Evolutionary conservation across 2,797 vertebrate species (phyloP).

Genomic region (Mus spretus): DNA sequence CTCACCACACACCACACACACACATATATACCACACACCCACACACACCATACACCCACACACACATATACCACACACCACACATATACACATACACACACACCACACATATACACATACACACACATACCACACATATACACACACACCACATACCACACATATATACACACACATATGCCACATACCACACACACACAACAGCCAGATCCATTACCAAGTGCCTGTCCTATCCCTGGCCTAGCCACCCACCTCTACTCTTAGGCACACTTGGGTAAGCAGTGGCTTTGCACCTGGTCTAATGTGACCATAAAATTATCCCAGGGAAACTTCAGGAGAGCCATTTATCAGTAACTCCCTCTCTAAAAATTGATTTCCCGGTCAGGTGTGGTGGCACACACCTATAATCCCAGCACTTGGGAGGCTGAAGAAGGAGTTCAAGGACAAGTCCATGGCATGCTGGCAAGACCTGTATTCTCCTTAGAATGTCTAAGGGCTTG

Average conservation of each 20-base stretch:
- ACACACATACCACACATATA: not conserved
- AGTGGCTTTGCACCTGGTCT: conserved; percentile 8
- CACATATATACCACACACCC: no score
- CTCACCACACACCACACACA: not conserved
- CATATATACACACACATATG: no score
- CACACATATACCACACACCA: not conserved
- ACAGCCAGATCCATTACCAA: not conserved
- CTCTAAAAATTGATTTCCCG: conserved; percentile 41
- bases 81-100: not conserved
- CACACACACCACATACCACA: not conserved
- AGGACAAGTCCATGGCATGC: not conserved
- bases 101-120: not conserved
- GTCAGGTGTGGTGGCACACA: not conserved
- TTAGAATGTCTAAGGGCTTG: not conserved
- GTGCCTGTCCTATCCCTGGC: not conserved
- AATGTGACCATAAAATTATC: conserved; percentile 5
- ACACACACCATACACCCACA: not conserved
- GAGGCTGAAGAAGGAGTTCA: not conserved
- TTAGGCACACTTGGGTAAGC: not conserved
- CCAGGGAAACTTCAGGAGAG: conserved; percentile 36
- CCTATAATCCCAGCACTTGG: not conserved
- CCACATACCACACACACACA: not conserved
- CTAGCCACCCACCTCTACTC: conserved; percentile 13
- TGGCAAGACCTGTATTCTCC: not conserved
- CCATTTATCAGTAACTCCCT: conserved; percentile 32